Base-by-base conservation (phyloP, 2,888 invertebrate genomes). In the Theodoxus fluviatilis region DNA sequence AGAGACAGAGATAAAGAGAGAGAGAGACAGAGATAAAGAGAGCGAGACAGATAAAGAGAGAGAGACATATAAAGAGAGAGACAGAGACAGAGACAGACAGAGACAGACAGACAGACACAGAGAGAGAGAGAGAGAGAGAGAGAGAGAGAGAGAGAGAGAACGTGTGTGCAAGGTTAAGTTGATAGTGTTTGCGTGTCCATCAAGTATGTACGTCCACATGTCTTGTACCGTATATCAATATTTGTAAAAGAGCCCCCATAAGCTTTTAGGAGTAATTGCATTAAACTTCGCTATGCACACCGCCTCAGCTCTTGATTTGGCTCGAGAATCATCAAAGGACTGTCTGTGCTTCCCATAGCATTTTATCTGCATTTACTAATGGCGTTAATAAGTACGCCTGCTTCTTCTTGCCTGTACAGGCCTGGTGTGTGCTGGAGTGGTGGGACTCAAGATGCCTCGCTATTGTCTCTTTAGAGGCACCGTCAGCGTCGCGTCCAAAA, bases 391-490 rank as follows among this genome's bases (percentile, higher is more conserved):
- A n/a, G n/a, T n/a, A n/a, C n/a, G n/a, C n/a, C n/a, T n/a, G n/a
- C n/a, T n/a, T n/a, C n/a, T n/a, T n/a, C n/a, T n/a, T n/a, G n/a
- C n/a, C n/a, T n/a, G n/a, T n/a, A n/a, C 63, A 63, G 63, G 63
- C 12, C 38, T 22, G 12, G 63, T 37, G 37, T 63, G 63, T 38
- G 63, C 63, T 18, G 63, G 63, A 37, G 63, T 63, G 6, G 63
- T 63, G 40, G 63, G 63, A 0, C 63, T 37, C 15, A 63, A 63
- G 63, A 63, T 63, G 63, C 63, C 63, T 0, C 63, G 63, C 7
- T 63, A 63, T n/a, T 63, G 63, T 35, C 22, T 63, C 22, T 63
- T 63, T 35, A 38, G 63, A 15, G 63, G 38, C 38, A 63, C 63
- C 22, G 63, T 63, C 37, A 63, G 38, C 38, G 38, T 38, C 9